These are phyloP conservation scores for Bubo scandiacus DNA, from an alignment of 2,113 vertebrate genomes.

Conservation along the genomic window DNA sequence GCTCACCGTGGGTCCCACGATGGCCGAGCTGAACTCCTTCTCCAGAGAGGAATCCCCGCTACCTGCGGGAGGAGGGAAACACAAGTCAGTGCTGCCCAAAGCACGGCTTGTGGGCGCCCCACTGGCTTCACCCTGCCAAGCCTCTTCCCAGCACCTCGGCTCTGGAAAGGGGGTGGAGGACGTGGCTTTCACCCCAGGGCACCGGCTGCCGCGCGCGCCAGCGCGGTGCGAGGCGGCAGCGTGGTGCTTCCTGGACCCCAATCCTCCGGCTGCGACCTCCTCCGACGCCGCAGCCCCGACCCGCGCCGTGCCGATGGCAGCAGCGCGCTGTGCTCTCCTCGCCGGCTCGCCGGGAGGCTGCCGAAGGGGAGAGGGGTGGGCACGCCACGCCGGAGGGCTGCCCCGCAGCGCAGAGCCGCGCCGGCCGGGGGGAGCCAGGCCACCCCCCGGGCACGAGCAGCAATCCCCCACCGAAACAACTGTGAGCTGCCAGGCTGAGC, in stretches of 20 bases:
- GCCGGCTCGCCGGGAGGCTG: accelerated
- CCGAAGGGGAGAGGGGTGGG: neutral
- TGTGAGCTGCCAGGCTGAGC: neutral
- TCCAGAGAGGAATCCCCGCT: conserved; percentile 92
- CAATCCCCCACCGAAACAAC: neutral
- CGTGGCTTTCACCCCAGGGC: neutral
- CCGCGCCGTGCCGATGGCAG: neutral
- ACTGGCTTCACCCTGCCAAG: accelerated
- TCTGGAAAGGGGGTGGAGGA: neutral
- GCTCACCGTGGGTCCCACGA: conserved; percentile 84
- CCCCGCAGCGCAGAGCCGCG: neutral
- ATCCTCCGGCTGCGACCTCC: neutral
- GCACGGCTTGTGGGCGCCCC: neutral
- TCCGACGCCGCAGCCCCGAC: neutral
- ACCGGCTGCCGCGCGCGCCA: accelerated
- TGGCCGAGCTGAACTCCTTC: conserved; percentile 85
- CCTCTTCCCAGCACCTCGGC: neutral
- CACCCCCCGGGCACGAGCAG: neutral
- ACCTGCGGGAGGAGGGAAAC: conserved; percentile 73
- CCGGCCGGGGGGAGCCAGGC: neutral
- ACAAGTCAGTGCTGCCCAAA: neutral
- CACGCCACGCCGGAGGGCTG: neutral
- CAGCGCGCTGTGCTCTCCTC: neutral
- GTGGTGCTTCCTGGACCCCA: accelerated
- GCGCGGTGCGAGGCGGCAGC: neutral